phyloP scores from a whole-genome alignment of 2,888 invertebrate genomes.

The Drosophila lacicola region DNA sequence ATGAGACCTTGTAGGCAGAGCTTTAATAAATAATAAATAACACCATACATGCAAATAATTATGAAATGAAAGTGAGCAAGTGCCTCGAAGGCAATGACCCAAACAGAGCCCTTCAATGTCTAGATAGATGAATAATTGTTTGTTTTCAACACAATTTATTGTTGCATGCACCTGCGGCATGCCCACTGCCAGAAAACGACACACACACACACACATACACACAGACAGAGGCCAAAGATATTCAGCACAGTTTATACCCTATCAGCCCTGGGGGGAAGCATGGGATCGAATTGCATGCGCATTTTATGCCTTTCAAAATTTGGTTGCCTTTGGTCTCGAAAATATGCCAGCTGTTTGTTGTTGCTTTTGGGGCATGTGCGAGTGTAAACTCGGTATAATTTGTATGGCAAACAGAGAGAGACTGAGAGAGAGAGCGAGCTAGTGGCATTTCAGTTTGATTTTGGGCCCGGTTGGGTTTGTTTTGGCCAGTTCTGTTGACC shows the following conservation, averaged over 20 bases:
- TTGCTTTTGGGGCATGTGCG: constrained; percentile 23
- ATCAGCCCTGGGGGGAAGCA: constrained; percentile 1
- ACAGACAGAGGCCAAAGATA: constrained; percentile 8
- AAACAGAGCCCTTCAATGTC: constrained; percentile 24
- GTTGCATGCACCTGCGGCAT: constrained; percentile 70
- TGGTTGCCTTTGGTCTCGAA: constrained; percentile 47
- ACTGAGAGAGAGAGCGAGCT: constrained; percentile 1
- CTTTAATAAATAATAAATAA: background rate
- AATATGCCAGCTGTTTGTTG: constrained; percentile 49
- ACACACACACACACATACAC: background rate
- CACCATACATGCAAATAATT: constrained; percentile 9
- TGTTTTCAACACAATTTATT: constrained; percentile 73
- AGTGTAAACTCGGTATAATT: constrained; percentile 70
- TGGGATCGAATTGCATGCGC: constrained; percentile 50
- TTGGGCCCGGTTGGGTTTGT: constrained; percentile 34
- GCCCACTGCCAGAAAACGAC: background rate
- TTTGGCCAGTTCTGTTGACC: constrained; percentile 67
- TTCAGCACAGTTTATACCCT: background rate
- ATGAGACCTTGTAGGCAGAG: constrained; percentile 1
- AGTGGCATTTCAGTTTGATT: constrained; percentile 22
- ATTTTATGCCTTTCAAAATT: constrained; percentile 47
- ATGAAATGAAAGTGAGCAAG: constrained; percentile 30
- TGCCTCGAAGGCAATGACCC: constrained; percentile 5
- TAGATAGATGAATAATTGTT: constrained; percentile 58
- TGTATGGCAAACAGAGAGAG: constrained; percentile 62